Base-by-base conservation (phyloP, 2,888 invertebrate species). In the Cosmorhoe ocellata region DNA sequence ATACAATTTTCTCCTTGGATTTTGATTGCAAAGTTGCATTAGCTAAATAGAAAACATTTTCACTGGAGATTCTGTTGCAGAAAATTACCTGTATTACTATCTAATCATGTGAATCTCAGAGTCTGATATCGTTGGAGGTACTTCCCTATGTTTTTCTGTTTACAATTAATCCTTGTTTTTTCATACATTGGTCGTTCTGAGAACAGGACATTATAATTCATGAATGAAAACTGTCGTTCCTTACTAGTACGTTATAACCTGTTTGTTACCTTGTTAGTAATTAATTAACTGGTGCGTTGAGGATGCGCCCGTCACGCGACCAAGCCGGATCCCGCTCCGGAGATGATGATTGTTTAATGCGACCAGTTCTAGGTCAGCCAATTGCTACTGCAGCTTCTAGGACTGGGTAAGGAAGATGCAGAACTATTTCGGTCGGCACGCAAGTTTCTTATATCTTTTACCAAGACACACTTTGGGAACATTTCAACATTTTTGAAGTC, bases 311-410 rank as follows among this genome's bases (percentile, higher is more conserved):
- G 66, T 67, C 69, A 71, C 65, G 59, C 63, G 59, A 65, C 55
- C 60, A 66, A 42, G 42, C 41, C 41, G 33, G 42, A 42, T 34
- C 26, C 33, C 6, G 61, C 55, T 54, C 48, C 71, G 71, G 73
- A 72, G 58, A 71, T 58, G 63, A 49, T 72, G 63, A 72, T 72
- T 75, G 67, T 64, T 60, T 69, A 70, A 70, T 71, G 28, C 22
- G 56, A 53, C 42, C 53, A 27, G 53, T 69, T 66, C 56, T 76
- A 63, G 76, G 76, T 76, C 76, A 75, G 59, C 48, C 50, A 59
- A 51, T 61, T 65, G 38, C 7, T 39, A 24, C 28, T 34, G 27
- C 30, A 36, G 26, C 11, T 31, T 37, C 24, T 45, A 46, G 5
- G 8, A 11, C 38, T 39, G 14, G 5, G 24, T 18, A 14, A 22